These are phyloP conservation scores for Lithophane leautieri DNA, from an alignment of 2,888 invertebrate species.

Conservation along the genomic window DNA sequence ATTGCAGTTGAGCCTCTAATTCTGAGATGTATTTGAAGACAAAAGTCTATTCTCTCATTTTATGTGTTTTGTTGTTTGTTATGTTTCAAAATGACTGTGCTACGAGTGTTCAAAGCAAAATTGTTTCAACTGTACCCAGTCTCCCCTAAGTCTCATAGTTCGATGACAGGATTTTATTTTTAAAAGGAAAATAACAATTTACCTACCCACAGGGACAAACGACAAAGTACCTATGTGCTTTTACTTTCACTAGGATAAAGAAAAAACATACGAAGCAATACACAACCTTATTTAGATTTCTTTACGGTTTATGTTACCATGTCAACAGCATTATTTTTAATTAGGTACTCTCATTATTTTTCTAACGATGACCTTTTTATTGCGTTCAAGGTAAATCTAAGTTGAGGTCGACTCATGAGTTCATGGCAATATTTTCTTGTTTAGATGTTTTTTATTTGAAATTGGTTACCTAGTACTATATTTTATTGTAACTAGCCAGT, in stretches of 20 bases:
- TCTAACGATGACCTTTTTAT: constrained; percentile 38
- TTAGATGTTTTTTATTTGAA: neutral
- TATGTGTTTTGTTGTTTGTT: no score
- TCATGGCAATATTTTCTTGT: constrained; percentile 37
- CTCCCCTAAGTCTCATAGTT: no score
- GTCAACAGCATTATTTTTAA: constrained; percentile 6
- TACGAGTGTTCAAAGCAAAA: no score
- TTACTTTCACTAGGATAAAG: constrained; percentile 1
- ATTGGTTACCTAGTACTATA: neutral
- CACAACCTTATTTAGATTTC: neutral
- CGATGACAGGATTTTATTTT: no score
- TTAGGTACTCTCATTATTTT: constrained; percentile 24
- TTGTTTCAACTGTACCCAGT: no score
- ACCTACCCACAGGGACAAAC: neutral
- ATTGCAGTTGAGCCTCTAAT: no score
- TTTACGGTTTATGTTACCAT: constrained; percentile 1
- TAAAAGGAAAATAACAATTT: no score
- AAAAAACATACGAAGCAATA: neutral
- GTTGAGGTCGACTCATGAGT: constrained; percentile 19
- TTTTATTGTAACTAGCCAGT: constrained; percentile 30
- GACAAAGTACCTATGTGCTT: neutral
- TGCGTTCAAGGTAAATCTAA: constrained; percentile 36
- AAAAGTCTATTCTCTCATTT: no score
- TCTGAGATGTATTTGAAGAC: no score
- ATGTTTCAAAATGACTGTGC: no score